Percentiles rank a stretch among this genome's conserved stretches.
phyloP scores from a whole-genome alignment of 1,140 invertebrate genomes.

The Melipona quadrifasciata region DNA sequence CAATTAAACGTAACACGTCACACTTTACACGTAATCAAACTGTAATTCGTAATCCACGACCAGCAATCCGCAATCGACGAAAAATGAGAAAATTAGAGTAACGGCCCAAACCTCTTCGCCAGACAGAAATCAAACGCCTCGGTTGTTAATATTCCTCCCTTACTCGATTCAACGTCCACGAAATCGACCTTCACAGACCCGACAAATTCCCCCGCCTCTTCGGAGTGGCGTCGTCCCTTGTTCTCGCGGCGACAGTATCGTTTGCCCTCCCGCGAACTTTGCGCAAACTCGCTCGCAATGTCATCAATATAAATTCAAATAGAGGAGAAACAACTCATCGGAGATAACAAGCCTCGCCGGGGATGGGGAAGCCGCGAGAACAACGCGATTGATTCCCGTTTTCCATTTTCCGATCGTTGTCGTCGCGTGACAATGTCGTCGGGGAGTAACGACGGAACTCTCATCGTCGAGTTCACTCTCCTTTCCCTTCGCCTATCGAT shows the following conservation, averaged over 20 bases:
- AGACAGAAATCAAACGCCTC: too few species aligned
- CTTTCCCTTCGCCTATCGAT: conserved; percentile 1
- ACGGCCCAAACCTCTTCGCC: too few species aligned
- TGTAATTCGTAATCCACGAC: too few species aligned
- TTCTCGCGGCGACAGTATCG: neutral
- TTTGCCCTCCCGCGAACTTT: neutral
- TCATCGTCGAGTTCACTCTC: neutral
- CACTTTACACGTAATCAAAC: too few species aligned
- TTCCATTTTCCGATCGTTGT: neutral
- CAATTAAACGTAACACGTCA: too few species aligned
- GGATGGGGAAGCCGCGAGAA: neutral
- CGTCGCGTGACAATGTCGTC: neutral
- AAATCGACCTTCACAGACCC: neutral
- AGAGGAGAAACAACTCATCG: neutral
- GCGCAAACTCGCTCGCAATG: neutral
- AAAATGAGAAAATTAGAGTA: too few species aligned
- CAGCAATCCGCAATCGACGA: too few species aligned
- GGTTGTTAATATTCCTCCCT: too few species aligned
- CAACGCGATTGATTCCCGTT: neutral
- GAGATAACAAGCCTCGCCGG: neutral
- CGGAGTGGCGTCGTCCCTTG: neutral
- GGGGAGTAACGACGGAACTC: neutral
- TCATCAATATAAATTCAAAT: neutral
- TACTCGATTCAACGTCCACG: neutral
- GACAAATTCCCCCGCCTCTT: neutral